Evolutionary conservation across 2,888 invertebrate genomes (phyloP).

Genomic region (Drosophila pegasa): DNA sequence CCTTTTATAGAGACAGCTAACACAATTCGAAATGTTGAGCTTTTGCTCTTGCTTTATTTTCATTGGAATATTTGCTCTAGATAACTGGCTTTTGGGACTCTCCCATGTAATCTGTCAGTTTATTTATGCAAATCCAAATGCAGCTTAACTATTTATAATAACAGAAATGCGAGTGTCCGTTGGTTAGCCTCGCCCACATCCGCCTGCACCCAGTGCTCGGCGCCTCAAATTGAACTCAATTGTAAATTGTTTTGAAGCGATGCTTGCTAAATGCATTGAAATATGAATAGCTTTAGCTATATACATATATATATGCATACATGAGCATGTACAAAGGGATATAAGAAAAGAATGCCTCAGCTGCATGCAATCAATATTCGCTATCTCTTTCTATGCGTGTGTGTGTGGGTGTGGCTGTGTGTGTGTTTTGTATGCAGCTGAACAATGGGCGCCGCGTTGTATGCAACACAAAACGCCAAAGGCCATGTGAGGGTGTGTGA

Average conservation of each 20-base stretch:
- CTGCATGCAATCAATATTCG: slow-evolving; percentile 57
- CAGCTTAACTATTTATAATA: slow-evolving; percentile 25
- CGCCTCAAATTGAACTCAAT: slow-evolving; percentile 12
- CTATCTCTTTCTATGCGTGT: slow-evolving; percentile 2
- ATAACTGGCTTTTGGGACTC: neutral
- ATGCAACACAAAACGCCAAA: slow-evolving; percentile 61
- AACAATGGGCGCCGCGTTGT: slow-evolving; percentile 43
- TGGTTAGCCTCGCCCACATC: neutral
- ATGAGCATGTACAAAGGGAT: slow-evolving; percentile 8
- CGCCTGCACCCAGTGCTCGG: neutral
- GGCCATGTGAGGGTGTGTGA: slow-evolving; percentile 28
- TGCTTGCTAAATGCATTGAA: slow-evolving; percentile 16
- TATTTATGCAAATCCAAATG: slow-evolving; percentile 19
- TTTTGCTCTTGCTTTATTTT: neutral
- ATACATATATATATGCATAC: neutral
- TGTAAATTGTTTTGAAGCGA: slow-evolving; percentile 26
- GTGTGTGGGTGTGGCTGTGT: neutral
- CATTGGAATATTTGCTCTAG: neutral
- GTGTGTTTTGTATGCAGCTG: slow-evolving; percentile 6
- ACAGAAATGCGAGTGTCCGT: slow-evolving; percentile 6
- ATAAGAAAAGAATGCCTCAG: slow-evolving; percentile 24
- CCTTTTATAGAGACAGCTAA: too few species aligned
- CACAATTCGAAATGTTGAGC: too few species aligned
- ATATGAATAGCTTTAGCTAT: neutral
- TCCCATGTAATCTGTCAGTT: neutral